Evolutionary conservation across 2,888 invertebrate species (phyloP).

Genomic region (Serrognathus titanus): DNA sequence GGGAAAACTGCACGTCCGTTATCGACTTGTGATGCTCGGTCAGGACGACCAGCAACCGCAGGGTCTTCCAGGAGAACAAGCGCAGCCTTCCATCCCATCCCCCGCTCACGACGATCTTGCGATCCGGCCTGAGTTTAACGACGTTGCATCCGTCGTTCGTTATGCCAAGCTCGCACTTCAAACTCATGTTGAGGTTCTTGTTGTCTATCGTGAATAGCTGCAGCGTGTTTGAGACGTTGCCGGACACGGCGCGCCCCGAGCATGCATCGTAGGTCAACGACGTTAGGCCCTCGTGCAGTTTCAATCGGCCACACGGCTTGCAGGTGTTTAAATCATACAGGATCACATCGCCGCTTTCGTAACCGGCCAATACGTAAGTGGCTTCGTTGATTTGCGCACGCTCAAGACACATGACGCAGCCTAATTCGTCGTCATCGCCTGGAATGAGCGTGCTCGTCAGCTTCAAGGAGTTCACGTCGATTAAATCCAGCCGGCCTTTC

Average conservation of each 20-base stretch:
- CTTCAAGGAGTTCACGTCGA: slow-evolving; percentile 46
- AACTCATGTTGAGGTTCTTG: slow-evolving; percentile 55
- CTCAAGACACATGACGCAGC: slow-evolving; percentile 66
- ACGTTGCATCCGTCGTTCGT: slow-evolving; percentile 72
- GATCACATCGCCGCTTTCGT: slow-evolving; percentile 69
- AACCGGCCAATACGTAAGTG: slow-evolving; percentile 62
- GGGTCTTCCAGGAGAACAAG: slow-evolving; percentile 74
- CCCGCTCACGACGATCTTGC: slow-evolving; percentile 69
- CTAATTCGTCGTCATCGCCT: slow-evolving; percentile 49
- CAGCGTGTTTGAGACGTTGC: slow-evolving; percentile 61
- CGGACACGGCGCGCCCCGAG: slow-evolving; percentile 65
- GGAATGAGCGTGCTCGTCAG: slow-evolving; percentile 48
- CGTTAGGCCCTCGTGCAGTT: slow-evolving; percentile 64
- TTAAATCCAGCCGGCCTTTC: slow-evolving; percentile 52
- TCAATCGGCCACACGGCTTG: slow-evolving; percentile 55
- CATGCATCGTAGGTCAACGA: slow-evolving; percentile 67
- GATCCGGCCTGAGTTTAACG: slow-evolving; percentile 64
- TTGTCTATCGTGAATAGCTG: slow-evolving; percentile 59
- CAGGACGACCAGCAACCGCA: slow-evolving; percentile 68
- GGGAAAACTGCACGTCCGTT: slow-evolving; percentile 70
- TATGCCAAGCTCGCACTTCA: slow-evolving; percentile 61
- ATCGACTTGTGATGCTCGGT: slow-evolving; percentile 69
- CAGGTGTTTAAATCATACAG: slow-evolving; percentile 68
- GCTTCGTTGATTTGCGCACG: slow-evolving; percentile 50
- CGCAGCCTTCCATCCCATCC: slow-evolving; percentile 76